Base-by-base conservation (phyloP, 2,797 vertebrate genomes). In the Limosa lapponica region DNA sequence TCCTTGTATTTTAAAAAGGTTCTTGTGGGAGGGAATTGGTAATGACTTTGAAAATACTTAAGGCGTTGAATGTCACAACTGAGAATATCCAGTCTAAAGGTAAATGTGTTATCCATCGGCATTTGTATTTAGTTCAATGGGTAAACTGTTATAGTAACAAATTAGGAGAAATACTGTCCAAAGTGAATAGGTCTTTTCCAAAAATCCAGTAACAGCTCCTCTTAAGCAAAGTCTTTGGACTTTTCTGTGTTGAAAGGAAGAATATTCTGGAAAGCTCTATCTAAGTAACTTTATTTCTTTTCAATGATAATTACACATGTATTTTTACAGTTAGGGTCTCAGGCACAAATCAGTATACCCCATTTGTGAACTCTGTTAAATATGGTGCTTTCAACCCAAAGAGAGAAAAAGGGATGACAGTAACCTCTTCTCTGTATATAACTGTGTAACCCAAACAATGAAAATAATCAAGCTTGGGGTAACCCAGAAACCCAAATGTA, bases 11-110 rank as follows among this genome's bases (percentile, higher is more conserved):
- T 94, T 72, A 30, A 57, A 90, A 82, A 36, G 5, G 3, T 82
- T 82, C 25, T 87, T 82, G 51, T 62, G 39, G 72, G 55, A 93
- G 59, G 65, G 66, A 88, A 59, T 78, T n/a, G 23, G 16, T 84
- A 93, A 92, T 83, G 65, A 65, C 66, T 91, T 83, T 79, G 57
- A 92, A 90, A 95, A 83, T 61, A 20, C 32, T 89, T 90, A 67
- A 73, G 64, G 43, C 85, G 85, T 18, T 79, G 69, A 87, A 77
- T 83, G 30, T 75, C 46, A 54, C 57, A 91, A 41, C 36, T 52
- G 52, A 80, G 73, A 84, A 61, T 88, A 72, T 28, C 39, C 30
- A 58, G 32, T 83, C 44, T 67, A 62, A 81, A 88, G 46, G 74
- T 55, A 92, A 88, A 69, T 11, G 32, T 59, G 23, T 83, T 69